A percentile compares a stretch with the other conserved stretches of the same genome.
phyloP scores from a whole-genome alignment of 2,888 invertebrate species.

The Epiblema foenella region DNA sequence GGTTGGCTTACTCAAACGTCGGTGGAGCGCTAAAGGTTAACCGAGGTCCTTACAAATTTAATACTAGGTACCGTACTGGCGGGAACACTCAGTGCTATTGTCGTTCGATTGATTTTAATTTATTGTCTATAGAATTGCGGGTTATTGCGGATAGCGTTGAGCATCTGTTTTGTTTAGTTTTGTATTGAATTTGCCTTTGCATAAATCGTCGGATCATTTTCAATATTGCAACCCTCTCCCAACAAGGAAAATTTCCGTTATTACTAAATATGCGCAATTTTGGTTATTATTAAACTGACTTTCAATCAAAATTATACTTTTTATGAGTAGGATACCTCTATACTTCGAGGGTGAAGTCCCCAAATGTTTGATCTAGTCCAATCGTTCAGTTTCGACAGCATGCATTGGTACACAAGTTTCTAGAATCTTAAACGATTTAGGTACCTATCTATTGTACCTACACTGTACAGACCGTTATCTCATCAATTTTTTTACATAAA shows the following conservation, averaged over 20 bases:
- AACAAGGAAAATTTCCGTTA: background rate
- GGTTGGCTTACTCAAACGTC: conserved; percentile 69
- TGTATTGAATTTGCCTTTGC: conserved; percentile 6
- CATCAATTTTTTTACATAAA: background rate
- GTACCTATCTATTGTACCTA: no score
- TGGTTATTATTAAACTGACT: no score
- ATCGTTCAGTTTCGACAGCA: no score
- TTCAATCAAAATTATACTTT: no score
- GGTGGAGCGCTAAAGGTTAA: conserved; percentile 74
- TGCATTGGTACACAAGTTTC: no score
- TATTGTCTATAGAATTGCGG: conserved; percentile 46
- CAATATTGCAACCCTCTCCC: background rate
- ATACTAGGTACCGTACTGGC: conserved; percentile 58
- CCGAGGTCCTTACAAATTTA: conserved; percentile 73
- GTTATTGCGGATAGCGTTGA: conserved; percentile 31
- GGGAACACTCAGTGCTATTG: conserved; percentile 57
- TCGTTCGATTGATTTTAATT: conserved; percentile 55
- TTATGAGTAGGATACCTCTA: no score
- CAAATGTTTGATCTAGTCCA: no score
- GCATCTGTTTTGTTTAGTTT: conserved; percentile 39
- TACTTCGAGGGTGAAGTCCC: no score
- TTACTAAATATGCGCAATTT: no score
- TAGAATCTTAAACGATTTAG: no score
- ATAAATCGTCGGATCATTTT: background rate
- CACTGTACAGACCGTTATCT: no score